Evolutionary conservation across 2,113 vertebrate genomes (phyloP), one percentile per base, ranked within the genome.

Genomic region (Epinephelus cyanopodus): DNA sequence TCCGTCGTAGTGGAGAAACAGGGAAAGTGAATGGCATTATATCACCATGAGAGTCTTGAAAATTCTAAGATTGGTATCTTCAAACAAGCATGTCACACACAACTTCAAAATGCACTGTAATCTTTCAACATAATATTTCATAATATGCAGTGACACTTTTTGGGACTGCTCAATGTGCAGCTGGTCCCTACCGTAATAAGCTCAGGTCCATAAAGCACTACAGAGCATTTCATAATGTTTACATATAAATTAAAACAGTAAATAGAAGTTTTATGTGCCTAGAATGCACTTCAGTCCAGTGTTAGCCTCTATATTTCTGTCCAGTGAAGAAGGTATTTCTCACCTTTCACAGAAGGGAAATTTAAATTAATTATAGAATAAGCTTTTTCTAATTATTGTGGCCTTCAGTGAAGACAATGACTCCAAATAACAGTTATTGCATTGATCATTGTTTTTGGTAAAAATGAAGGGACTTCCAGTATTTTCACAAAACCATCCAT

Each of bases 211-310:
- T 68, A 18, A 76, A 33, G 48, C 67, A 65, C 12, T 33, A 13
- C 14, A n/a, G 5, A 70, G 25, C 37, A 37, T 71, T 74, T 79
- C 77, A 65, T 47, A 52, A 63, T 53, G 70, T 78, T 65, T 54
- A 69, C 64, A n/a, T 58, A 7, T 13, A 65, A 77, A 52, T 39
- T 72, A 29, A 68, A 67, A 62, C 21, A 56, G 6, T 23, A 15
- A 42, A 65, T 9, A 23, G 15, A 23, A 1, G 18, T 33, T 68
- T 21, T 4, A 29, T 67, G 42, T 61, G 56, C 54, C 54, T 45
- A 14, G 42, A 72, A 18, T 45, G 42, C 12, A 61, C 71, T 47
- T 71, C 15, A 18, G 21, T 25, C 5, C 8, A 56, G 39, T 25
- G 17, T 45, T 45, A 45, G 11, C 42, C 25, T 4, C 6, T n/a